phyloP scores from a whole-genome alignment of 2,797 vertebrate genomes.

The Pterois miles region DNA sequence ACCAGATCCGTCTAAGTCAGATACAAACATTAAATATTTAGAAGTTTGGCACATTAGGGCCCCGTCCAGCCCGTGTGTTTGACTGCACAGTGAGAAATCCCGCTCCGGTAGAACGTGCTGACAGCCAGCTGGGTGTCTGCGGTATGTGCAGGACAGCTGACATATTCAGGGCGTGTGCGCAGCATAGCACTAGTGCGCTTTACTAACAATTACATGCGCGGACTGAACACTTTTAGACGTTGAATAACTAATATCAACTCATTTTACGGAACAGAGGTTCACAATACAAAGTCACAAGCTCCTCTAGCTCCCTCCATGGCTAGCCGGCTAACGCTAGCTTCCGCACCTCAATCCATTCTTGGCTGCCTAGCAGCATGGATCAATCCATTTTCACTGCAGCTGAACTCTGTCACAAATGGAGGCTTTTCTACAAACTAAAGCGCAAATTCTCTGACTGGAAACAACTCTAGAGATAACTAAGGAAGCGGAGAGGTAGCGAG shows the following conservation, averaged over 20 bases:
- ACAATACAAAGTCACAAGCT: constrained; percentile 31
- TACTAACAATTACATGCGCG: background rate
- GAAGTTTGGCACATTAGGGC: background rate
- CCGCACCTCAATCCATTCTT: constrained; percentile 57
- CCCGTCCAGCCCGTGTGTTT: background rate
- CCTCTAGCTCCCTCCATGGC: constrained; percentile 58
- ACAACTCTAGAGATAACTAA: accelerated
- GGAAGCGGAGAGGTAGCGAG: background rate
- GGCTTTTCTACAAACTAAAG: too few species aligned
- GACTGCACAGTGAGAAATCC: constrained; percentile 9
- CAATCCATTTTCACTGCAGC: constrained; percentile 38
- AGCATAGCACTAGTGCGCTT: constrained; percentile 52
- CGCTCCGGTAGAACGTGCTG: background rate
- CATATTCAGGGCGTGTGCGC: constrained; percentile 69
- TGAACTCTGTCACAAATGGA: background rate
- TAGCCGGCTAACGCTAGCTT: constrained; percentile 66
- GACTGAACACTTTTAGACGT: background rate
- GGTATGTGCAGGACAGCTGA: constrained; percentile 58
- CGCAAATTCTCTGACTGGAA: background rate
- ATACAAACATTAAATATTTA: background rate
- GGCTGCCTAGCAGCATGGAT: constrained; percentile 31
- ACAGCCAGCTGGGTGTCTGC: constrained; percentile 36
- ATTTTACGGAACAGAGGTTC: constrained; percentile 22
- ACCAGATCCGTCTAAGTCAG: background rate
- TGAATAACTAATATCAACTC: background rate